Evolutionary conservation across 2,888 invertebrate species (phyloP).

Genomic region (Panopea generosa): DNA sequence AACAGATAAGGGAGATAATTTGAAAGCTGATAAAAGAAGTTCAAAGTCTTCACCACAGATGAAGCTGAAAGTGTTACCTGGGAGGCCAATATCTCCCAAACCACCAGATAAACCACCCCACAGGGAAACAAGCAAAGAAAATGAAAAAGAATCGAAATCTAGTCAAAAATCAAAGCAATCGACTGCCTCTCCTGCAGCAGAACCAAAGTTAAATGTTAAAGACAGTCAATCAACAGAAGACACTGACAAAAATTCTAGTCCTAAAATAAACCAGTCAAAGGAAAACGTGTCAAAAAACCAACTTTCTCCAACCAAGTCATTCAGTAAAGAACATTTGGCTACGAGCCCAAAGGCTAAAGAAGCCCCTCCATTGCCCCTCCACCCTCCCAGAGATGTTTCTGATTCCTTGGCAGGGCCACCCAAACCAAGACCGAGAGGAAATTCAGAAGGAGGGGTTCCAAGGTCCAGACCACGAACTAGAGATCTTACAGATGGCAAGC

Average conservation of each 20-base stretch:
- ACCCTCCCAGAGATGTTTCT: constrained; percentile 49
- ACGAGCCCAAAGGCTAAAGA: constrained; percentile 57
- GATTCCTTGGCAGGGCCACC: constrained; percentile 32
- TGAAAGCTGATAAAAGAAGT: constrained; percentile 44
- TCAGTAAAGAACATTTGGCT: constrained; percentile 31
- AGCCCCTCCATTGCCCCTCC: constrained; percentile 52
- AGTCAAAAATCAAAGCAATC: constrained; percentile 34
- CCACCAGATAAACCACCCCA: constrained; percentile 30
- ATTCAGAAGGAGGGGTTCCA: constrained; percentile 44
- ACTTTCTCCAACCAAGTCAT: constrained; percentile 43
- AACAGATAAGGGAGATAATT: constrained; percentile 21
- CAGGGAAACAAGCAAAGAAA: constrained; percentile 24
- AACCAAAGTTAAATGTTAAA: constrained; percentile 19
- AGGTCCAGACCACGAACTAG: constrained; percentile 48
- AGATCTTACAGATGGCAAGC: constrained; percentile 44
- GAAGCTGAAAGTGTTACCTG: constrained; percentile 63
- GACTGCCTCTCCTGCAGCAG: constrained; percentile 24
- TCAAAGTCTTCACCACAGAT: constrained; percentile 60
- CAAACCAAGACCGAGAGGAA: constrained; percentile 48
- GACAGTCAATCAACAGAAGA: constrained; percentile 13
- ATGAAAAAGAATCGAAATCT: constrained; percentile 28
- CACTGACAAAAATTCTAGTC: constrained; percentile 13
- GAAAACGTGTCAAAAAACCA: constrained; percentile 9
- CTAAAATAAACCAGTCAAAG: constrained; percentile 16
- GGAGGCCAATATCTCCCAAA: constrained; percentile 48